These are phyloP conservation scores for Clinocottus analis DNA, from an alignment of 2,113 vertebrate genomes.

Conservation along the genomic window DNA sequence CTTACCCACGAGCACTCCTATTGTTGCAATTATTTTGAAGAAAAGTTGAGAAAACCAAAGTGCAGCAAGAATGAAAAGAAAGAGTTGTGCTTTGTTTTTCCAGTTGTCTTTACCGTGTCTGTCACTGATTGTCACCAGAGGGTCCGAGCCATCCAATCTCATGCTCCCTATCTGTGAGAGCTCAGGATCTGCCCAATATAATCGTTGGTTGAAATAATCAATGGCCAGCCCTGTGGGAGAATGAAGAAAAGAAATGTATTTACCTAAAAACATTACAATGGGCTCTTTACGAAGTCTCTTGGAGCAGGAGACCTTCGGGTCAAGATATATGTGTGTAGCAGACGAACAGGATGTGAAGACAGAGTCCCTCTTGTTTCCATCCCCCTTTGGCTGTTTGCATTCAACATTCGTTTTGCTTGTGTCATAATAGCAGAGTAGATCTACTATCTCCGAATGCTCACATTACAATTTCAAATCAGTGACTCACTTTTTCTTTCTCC, in stretches of 20 bases:
- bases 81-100: constrained; percentile 26
- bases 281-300: constrained; percentile 50
- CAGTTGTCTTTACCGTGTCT: constrained; percentile 87
- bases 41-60: constrained; percentile 32
- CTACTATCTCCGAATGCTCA: constrained; percentile 4
- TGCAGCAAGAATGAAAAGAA: constrained; percentile 18
- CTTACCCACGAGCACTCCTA: constrained; percentile 21
- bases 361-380: constrained; percentile 4
- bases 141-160: constrained; percentile 91
- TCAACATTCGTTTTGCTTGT: constrained; percentile 18
- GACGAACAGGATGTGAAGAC: constrained; percentile 5
- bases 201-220: constrained; percentile 93
- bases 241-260: constrained; percentile 67
- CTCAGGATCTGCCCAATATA: constrained; percentile 98
- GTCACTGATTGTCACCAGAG: constrained; percentile 88
- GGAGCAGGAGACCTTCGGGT: constrained; percentile 34
- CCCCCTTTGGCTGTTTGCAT: constrained; percentile 31
- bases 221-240: constrained; percentile 89
- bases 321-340: constrained; percentile 26
- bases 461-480: constrained; percentile 46
- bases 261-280: constrained; percentile 63
- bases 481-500: constrained; percentile 49
- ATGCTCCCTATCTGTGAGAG: constrained; percentile 94
- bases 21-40: constrained; percentile 49
- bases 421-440: constrained; percentile 14